Conservation (phyloP, 2,113 vertebrate genomes). For the Podocnemis expansa region DNA sequence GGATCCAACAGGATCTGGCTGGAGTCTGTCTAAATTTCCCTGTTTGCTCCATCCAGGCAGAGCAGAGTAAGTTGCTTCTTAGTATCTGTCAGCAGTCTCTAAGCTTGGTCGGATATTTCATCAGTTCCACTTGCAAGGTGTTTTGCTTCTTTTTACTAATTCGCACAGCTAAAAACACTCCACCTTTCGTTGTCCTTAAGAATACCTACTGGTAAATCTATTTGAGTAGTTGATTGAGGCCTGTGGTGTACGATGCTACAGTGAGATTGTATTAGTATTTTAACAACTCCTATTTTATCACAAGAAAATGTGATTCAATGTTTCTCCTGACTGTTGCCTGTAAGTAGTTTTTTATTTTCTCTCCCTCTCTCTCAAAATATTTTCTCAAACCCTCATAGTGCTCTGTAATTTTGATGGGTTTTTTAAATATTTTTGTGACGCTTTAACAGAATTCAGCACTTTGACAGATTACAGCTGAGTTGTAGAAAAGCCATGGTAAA, state of each 20-base stretch:
- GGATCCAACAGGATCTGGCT: neutral
- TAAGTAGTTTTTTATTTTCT: neutral
- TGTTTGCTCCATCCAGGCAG: neutral
- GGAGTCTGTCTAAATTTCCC: neutral
- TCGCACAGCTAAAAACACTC: neutral
- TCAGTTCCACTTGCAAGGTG: neutral
- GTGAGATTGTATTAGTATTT: rapidly evolving
- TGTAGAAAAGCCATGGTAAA: too few species aligned
- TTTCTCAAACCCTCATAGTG: neutral
- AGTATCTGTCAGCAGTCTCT: neutral
- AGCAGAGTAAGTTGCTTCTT: neutral
- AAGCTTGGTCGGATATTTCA: neutral
- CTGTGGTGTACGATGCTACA: rapidly evolving
- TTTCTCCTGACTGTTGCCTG: neutral
- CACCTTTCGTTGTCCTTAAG: neutral
- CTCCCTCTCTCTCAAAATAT: neutral
- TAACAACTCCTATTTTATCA: rapidly evolving
- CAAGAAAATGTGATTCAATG: neutral
- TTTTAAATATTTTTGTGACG: neutral
- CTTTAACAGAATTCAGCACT: neutral
- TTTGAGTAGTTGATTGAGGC: neutral
- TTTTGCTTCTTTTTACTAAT: neutral
- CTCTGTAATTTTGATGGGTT: neutral
- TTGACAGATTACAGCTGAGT: too few species aligned
- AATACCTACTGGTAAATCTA: neutral